These are phyloP conservation scores for Unio pictorum DNA, from an alignment of 2,888 invertebrate genomes.

Conservation along the genomic window DNA sequence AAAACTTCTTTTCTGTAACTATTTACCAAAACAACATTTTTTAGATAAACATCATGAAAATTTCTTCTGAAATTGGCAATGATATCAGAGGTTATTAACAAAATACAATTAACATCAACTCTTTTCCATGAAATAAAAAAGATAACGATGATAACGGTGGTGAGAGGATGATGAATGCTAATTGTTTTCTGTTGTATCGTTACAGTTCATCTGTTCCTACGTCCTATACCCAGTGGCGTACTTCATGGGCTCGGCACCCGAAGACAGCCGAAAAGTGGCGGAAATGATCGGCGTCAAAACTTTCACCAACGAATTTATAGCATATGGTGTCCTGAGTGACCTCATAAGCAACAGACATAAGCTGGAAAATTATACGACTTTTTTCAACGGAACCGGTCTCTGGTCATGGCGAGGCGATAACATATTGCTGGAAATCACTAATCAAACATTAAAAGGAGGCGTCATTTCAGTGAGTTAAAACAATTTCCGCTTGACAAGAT, in stretches of 20 bases:
- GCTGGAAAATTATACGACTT: slow-evolving; percentile 32
- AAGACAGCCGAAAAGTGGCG: slow-evolving; percentile 84
- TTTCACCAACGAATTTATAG: slow-evolving; percentile 93
- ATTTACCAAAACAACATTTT: too few relatives aligned
- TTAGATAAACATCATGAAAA: too few relatives aligned
- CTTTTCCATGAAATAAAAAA: too few relatives aligned
- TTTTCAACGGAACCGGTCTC: slow-evolving; percentile 24
- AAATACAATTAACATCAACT: too few relatives aligned
- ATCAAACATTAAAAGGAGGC: slow-evolving; percentile 43
- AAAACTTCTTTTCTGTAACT: too few relatives aligned
- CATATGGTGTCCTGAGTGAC: slow-evolving; percentile 80
- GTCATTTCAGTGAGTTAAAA: slow-evolving; percentile 45
- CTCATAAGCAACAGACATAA: slow-evolving; percentile 46
- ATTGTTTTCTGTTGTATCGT: neutral
- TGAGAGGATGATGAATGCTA: too few relatives aligned
- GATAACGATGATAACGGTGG: too few relatives aligned
- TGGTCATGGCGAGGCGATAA: slow-evolving; percentile 36
- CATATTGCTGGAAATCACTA: slow-evolving; percentile 33
- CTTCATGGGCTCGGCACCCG: slow-evolving; percentile 82
- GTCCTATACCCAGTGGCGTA: slow-evolving; percentile 92
- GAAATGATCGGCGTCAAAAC: slow-evolving; percentile 91
- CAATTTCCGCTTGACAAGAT: neutral
- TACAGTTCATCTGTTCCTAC: slow-evolving; percentile 81
- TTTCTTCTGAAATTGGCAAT: too few relatives aligned
- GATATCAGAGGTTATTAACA: too few relatives aligned